A percentile compares a stretch with the other conserved stretches of the same genome.
These are phyloP conservation scores for Helicoverpa armigera DNA, from an alignment of 1,140 invertebrate genomes.

Conservation along the genomic window DNA sequence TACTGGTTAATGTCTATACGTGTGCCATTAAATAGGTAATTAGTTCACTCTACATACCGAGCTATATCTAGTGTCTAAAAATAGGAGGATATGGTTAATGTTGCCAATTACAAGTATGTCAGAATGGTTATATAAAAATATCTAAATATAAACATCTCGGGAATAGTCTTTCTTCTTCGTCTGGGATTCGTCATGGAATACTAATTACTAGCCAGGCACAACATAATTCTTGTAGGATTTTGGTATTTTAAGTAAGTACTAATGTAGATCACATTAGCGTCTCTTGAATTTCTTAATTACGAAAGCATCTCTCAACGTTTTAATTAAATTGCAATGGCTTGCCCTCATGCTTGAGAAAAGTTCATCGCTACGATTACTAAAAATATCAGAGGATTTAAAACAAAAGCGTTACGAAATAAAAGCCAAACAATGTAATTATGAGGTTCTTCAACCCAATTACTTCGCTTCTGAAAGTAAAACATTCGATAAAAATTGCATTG, in stretches of 20 bases:
- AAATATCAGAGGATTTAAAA: too few species aligned
- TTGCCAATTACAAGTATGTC: conserved; percentile 48
- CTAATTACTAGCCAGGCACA: neutral
- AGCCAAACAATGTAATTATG: too few species aligned
- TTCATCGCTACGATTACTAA: too few species aligned
- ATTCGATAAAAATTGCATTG: neutral
- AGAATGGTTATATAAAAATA: conserved; percentile 32
- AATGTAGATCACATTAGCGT: too few species aligned
- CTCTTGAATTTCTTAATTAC: too few species aligned
- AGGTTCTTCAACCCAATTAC: conserved; percentile 1
- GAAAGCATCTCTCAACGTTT: too few species aligned
- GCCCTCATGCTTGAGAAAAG: too few species aligned
- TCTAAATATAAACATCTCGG: conserved; percentile 14
- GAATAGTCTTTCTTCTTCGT: conserved; percentile 21
- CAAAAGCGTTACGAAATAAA: too few species aligned
- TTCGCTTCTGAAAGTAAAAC: neutral
- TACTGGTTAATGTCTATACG: conserved; percentile 9
- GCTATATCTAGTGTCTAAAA: conserved; percentile 20
- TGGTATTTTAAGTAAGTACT: too few species aligned
- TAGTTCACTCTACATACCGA: conserved; percentile 23
- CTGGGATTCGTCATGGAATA: conserved; percentile 5
- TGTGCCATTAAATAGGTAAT: conserved; percentile 26
- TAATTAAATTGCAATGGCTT: too few species aligned
- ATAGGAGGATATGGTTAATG: conserved; percentile 43
- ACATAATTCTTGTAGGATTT: too few species aligned